phyloP scores from a whole-genome alignment of 2,888 invertebrate genomes.

The Seira ritae region DNA sequence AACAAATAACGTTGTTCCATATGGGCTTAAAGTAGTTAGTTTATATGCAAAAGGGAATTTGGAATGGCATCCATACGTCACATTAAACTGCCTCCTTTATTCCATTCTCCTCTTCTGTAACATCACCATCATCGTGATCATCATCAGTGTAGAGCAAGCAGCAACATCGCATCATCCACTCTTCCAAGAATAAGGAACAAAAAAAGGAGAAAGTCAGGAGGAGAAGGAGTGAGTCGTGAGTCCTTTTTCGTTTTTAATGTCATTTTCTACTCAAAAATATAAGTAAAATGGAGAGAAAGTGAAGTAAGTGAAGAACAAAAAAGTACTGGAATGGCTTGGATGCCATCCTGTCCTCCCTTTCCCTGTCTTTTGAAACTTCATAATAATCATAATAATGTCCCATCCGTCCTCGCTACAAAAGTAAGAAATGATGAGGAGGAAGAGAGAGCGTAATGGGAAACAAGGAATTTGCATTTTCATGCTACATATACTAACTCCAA shows the following conservation, averaged over 20 bases:
- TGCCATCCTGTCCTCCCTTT: constrained; percentile 1
- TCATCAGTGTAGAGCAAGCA: neutral
- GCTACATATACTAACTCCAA: neutral
- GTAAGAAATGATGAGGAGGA: constrained; percentile 14
- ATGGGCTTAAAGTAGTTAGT: constrained; percentile 73
- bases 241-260: constrained; percentile 16
- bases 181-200: too few species aligned
- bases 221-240: neutral
- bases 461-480: constrained; percentile 14
- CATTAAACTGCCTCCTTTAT: constrained; percentile 68
- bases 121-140: neutral
- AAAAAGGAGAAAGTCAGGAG: too few species aligned
- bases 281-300: constrained; percentile 12
- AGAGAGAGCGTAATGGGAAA: neutral
- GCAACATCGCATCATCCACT: too few species aligned
- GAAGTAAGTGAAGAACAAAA: neutral
- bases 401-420: constrained; percentile 8
- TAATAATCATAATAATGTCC: constrained; percentile 16
- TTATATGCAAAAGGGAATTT: constrained; percentile 74
- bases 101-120: constrained; percentile 33
- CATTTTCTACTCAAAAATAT: constrained; percentile 16
- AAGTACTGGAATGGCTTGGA: neutral
- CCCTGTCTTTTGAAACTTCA: constrained; percentile 14
- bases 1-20: constrained; percentile 68
- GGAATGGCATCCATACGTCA: constrained; percentile 73